Conservation (phyloP, 2,797 vertebrate species). For the Oophaga sylvatica region DNA sequence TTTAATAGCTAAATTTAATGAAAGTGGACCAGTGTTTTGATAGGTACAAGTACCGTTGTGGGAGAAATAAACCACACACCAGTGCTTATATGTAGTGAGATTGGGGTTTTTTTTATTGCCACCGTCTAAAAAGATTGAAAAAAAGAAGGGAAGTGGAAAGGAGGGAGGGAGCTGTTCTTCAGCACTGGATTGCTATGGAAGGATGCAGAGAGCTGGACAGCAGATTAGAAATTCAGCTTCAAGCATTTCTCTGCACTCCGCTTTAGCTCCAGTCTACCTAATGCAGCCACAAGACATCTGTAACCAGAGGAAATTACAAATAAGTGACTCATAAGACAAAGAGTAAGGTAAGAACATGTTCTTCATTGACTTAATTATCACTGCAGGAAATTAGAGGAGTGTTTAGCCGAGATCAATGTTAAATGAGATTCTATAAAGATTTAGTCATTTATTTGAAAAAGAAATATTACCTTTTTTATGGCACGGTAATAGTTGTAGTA, state of each 20-base stretch:
- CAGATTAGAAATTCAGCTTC: conserved; percentile 49
- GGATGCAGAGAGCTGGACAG: conserved; percentile 43
- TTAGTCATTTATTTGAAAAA: neutral
- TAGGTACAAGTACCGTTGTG: conserved; percentile 22
- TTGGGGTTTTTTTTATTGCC: conserved; percentile 34
- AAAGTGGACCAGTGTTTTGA: neutral
- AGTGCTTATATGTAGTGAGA: neutral
- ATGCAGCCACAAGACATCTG: conserved; percentile 57
- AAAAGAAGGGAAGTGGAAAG: conserved; percentile 29
- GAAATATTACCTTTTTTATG: neutral
- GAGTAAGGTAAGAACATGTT: conserved; percentile 48
- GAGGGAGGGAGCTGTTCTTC: conserved; percentile 57
- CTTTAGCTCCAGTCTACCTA: conserved; percentile 39
- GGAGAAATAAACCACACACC: conserved; percentile 16
- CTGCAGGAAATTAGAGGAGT: neutral
- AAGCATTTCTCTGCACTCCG: conserved; percentile 45
- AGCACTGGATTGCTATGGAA: conserved; percentile 40
- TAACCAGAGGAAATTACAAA: conserved; percentile 34
- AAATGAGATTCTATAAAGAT: neutral
- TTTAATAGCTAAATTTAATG: conserved; percentile 2
- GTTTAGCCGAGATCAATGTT: neutral
- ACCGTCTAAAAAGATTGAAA: conserved; percentile 40
- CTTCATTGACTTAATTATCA: neutral
- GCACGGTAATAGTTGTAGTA: neutral
- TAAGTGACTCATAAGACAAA: conserved; percentile 18